Percentiles rank a stretch among this genome's conserved stretches.
phyloP scores from a whole-genome alignment of 2,888 invertebrate species.

The Drosophila barbarae region DNA sequence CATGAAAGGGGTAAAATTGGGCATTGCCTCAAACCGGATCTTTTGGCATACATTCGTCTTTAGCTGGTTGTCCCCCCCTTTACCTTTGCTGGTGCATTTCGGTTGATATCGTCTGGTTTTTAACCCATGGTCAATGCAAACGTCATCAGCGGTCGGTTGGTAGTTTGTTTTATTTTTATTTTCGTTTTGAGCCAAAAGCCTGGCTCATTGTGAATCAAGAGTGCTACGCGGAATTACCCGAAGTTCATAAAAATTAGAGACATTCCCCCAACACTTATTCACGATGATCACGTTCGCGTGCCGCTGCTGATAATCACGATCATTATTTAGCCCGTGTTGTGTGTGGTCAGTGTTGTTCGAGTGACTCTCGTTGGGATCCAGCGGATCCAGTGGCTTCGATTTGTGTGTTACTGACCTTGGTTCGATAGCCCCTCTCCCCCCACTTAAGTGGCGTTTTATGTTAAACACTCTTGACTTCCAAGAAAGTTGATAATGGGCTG shows the following conservation, averaged over 20 bases:
- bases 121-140: slow-evolving; percentile 57
- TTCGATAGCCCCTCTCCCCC: slow-evolving; percentile 21
- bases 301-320: slow-evolving; percentile 26
- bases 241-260: slow-evolving; percentile 66
- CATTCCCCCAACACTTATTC: slow-evolving; percentile 36
- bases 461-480: slow-evolving; percentile 61
- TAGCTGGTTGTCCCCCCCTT: slow-evolving; percentile 7
- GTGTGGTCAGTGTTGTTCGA: slow-evolving; percentile 61
- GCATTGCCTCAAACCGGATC: slow-evolving; percentile 62
- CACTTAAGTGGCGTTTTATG: slow-evolving; percentile 62
- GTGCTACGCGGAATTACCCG: slow-evolving; percentile 65
- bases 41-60: slow-evolving; percentile 46
- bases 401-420: slow-evolving; percentile 41
- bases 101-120: slow-evolving; percentile 31
- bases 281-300: slow-evolving; percentile 42
- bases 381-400: slow-evolving; percentile 19
- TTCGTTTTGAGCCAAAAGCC: slow-evolving; percentile 4
- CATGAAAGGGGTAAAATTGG: slow-evolving; percentile 50
- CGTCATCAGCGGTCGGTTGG: slow-evolving; percentile 40
- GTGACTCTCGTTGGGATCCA: slow-evolving; percentile 47
- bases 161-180: slow-evolving; percentile 30
- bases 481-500: slow-evolving; percentile 63
- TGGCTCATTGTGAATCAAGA: slow-evolving; percentile 44
- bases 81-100: slow-evolving; percentile 27
- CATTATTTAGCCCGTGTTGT: slow-evolving; percentile 37